Conservation (phyloP, 2,888 invertebrate genomes). For the Dolichomitus sp. region DNA sequence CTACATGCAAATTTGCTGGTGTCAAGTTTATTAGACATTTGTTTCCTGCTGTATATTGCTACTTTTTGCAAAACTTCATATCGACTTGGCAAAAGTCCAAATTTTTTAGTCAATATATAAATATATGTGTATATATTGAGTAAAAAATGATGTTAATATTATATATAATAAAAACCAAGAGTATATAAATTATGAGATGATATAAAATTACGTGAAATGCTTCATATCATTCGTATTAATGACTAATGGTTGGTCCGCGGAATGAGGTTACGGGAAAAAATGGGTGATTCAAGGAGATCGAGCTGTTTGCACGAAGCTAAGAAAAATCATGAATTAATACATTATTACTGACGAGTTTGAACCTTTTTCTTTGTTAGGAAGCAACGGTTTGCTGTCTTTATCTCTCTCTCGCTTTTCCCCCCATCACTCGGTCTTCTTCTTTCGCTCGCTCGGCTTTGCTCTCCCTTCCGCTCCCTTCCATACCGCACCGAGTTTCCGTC, state of each 20-base stretch:
- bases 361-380: constrained; percentile 60
- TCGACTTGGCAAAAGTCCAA: too few relatives aligned
- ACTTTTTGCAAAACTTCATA: neutral
- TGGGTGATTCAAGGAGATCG: constrained; percentile 38
- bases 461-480: constrained; percentile 44
- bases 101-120: too few relatives aligned
- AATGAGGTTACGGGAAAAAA: constrained; percentile 37
- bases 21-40: neutral
- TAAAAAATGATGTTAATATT: too few relatives aligned
- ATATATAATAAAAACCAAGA: neutral
- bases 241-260: constrained; percentile 7
- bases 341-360: constrained; percentile 35
- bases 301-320: constrained; percentile 13
- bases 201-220: too few relatives aligned
- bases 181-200: neutral
- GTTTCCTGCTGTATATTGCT: neutral
- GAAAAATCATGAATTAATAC: constrained; percentile 54
- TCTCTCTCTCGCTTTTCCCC: constrained; percentile 15
- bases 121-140: too few relatives aligned
- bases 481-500: constrained; percentile 40
- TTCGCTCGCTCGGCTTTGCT: constrained; percentile 35
- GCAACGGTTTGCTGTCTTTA: constrained; percentile 13
- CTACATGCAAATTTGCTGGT: neutral
- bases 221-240: neutral
- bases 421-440: constrained; percentile 36